phyloP scores from a whole-genome alignment of 1,140 invertebrate genomes.

The Pogonus chalceus region DNA sequence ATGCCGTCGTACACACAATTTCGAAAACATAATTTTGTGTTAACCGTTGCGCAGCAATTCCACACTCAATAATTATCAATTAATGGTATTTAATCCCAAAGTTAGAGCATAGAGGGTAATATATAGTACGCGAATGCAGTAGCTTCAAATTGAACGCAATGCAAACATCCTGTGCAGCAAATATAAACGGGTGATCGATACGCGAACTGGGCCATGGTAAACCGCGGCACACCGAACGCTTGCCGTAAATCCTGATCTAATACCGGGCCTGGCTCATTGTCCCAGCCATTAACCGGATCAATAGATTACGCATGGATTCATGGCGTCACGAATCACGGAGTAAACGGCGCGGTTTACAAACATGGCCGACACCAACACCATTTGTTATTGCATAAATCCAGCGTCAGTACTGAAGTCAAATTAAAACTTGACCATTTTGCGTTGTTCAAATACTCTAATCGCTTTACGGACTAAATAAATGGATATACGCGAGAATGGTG shows the following conservation, averaged over 20 bases:
- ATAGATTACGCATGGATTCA: slow-evolving; percentile 7
- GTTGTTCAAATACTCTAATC: too few species aligned
- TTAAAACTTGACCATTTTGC: too few species aligned
- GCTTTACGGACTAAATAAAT: too few species aligned
- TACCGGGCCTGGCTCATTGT: slow-evolving; percentile 1
- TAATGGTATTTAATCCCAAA: too few species aligned
- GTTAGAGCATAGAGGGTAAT: too few species aligned
- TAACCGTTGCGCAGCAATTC: too few species aligned
- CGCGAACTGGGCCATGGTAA: slow-evolving; percentile 1
- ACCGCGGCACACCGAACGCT: neutral
- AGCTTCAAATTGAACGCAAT: neutral
- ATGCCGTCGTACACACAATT: neutral
- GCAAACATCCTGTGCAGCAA: neutral
- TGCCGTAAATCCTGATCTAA: slow-evolving; percentile 5
- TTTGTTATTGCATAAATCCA: too few species aligned
- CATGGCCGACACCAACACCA: neutral
- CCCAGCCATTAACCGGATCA: slow-evolving; percentile 2
- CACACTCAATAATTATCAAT: too few species aligned
- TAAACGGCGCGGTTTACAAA: neutral
- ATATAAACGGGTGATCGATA: neutral
- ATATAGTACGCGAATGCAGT: neutral
- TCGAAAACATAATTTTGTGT: too few species aligned
- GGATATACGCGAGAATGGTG: too few species aligned
- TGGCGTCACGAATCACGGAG: neutral
- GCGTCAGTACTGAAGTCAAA: too few species aligned